Evolutionary conservation across 2,888 invertebrate genomes (phyloP), one percentile per base, ranked within the genome.

Genomic region (Nudaria mundana): DNA sequence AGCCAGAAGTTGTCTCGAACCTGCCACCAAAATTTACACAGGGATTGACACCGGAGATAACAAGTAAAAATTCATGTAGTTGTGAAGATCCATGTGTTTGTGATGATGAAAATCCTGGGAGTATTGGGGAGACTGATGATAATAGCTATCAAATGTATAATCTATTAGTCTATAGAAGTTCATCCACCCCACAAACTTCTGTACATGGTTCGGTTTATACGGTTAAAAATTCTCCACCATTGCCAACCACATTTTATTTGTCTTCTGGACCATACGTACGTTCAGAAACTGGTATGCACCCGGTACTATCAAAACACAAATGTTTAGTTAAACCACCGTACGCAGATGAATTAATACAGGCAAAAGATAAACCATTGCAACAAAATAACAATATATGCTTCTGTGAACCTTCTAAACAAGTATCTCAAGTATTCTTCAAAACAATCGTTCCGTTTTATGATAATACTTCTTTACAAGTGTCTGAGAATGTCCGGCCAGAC

Each of bases 241-340:
- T 15, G 0, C 33, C 33, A 8, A 23, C 33, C 6, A 24, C 24
- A 11, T 33, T 33, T 33, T 33, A 33, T 24, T 24, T 33, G 1
- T 33, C 23, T 24, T 23, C 33, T 33, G 33, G 33, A 24, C 24
- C 33, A 5, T 33, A 33, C 13, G 24, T 33, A 16, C 24, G 11
- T 33, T 33, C 33, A 24, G 15, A 33, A 33, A 33, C 33, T 3
- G 33, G 33, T 7, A 7, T 33, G 3, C 33, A 33, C 16, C 24
- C 33, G 11, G 3, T 22, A 4, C 24, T 14, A 14, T 15, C 33
- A 16, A 15, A 14, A 16, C 16, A 20, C 3, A 26, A 28, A 28
- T 20, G 14, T 33, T 33, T 23, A 12, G 14, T 15, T 8, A 5
- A 15, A 11, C 15, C 24, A 3, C 11, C 15, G 8, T 32, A 11